Percentiles rank a stretch among this genome's conserved stretches.
These are phyloP conservation scores for Scolopax mira DNA, from an alignment of 2,113 vertebrate genomes.

Conservation along the genomic window DNA sequence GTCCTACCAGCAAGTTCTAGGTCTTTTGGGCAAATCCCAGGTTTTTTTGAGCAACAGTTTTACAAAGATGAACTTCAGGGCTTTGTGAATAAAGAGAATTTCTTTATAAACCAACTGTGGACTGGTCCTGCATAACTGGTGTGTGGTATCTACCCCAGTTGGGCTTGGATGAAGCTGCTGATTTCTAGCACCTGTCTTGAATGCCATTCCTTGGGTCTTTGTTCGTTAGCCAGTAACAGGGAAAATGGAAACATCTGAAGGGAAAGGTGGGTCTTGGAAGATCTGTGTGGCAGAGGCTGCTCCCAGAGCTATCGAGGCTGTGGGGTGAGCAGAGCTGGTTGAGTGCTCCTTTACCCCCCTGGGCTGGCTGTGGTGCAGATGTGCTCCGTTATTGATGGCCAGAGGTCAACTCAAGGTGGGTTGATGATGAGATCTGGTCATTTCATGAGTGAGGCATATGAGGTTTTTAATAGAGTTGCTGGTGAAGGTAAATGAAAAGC, in stretches of 20 bases:
- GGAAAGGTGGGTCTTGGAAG: background rate
- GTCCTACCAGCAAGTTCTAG: background rate
- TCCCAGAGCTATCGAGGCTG: background rate
- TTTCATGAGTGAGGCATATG: background rate
- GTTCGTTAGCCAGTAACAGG: rapidly evolving
- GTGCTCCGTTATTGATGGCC: background rate
- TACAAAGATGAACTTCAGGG: background rate
- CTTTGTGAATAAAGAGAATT: background rate
- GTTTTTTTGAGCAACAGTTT: background rate
- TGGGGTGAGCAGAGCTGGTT: background rate
- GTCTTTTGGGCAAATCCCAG: background rate
- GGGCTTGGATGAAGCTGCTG: background rate
- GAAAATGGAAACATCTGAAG: background rate
- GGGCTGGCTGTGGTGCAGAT: background rate
- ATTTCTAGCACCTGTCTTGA: background rate
- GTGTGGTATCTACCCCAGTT: background rate
- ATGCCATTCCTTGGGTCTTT: background rate
- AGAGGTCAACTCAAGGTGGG: background rate
- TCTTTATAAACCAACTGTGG: background rate
- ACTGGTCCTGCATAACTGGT: background rate
- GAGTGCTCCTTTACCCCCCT: background rate
- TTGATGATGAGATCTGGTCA: background rate
- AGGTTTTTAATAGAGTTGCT: slow-evolving; percentile 9
- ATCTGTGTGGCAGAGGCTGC: background rate
- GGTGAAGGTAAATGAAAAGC: background rate